A percentile compares a stretch with the other conserved stretches of the same genome.
Evolutionary conservation across 2,113 vertebrate species (phyloP).

Genomic region (Sclerurus mexicanus): DNA sequence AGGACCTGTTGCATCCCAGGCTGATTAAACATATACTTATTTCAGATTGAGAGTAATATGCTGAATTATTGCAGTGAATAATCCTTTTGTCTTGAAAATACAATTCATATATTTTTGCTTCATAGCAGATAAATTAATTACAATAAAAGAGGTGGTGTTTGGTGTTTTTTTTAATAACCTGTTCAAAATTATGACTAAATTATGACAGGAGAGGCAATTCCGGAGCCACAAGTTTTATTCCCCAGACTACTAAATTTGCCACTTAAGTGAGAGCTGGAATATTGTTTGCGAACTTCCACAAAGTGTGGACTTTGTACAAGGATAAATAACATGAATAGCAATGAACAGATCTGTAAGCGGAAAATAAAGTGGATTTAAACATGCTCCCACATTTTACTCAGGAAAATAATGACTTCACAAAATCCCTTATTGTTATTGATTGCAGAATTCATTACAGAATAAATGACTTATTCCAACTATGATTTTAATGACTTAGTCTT

Average conservation of each 20-base stretch:
- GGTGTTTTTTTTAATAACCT: background rate
- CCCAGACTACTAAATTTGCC: background rate
- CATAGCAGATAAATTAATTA: conserved; percentile 1
- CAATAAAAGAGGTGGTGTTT: background rate
- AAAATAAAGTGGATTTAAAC: conserved; percentile 39
- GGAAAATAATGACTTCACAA: background rate
- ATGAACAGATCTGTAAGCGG: conserved; percentile 6
- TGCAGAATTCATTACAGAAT: conserved; percentile 11
- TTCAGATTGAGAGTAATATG: background rate
- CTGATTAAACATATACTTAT: background rate
- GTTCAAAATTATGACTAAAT: background rate
- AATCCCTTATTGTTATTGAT: background rate
- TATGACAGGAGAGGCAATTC: conserved; percentile 28
- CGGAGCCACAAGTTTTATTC: conserved; percentile 20
- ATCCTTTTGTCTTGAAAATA: conserved; percentile 30
- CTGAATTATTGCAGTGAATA: conserved; percentile 26
- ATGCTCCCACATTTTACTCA: background rate
- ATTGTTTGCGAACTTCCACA: fast-evolving
- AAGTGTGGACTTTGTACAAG: background rate
- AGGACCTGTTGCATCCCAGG: background rate
- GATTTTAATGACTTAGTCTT: conserved; percentile 19
- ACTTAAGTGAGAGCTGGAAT: background rate
- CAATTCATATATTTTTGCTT: background rate
- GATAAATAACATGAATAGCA: background rate
- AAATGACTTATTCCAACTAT: background rate